Conservation (phyloP, 2,113 vertebrate species). For the Sarotherodon lohbergeri region DNA sequence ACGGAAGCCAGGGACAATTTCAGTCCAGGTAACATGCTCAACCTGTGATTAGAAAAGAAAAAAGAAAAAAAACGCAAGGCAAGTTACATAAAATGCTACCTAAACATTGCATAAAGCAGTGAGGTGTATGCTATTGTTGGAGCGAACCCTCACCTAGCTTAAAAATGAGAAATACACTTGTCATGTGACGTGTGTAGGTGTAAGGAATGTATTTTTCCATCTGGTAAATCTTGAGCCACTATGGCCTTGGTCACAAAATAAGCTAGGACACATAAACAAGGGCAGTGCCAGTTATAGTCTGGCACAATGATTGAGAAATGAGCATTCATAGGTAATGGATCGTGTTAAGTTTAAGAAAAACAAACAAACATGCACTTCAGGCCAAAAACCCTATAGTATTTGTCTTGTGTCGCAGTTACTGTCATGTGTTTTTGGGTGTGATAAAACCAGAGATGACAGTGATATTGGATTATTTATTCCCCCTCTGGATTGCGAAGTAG, state of each 20-base stretch:
- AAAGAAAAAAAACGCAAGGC: neutral
- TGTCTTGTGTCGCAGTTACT: neutral
- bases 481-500: neutral
- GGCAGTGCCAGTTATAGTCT: neutral
- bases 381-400: neutral
- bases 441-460: neutral
- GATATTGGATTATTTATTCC: neutral
- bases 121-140: neutral
- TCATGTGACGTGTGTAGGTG: slow-evolving; percentile 12
- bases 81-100: slow-evolving; percentile 34
- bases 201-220: slow-evolving; percentile 48
- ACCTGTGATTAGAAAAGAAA: slow-evolving; percentile 8
- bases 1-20: slow-evolving; percentile 2
- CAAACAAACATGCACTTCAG: neutral
- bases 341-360: neutral
- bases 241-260: neutral
- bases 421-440: neutral
- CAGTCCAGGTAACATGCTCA: neutral
- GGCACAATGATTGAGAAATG: neutral
- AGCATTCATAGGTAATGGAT: neutral
- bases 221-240: neutral
- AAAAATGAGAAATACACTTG: neutral
- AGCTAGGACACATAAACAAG: slow-evolving; percentile 19
- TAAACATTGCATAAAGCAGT: slow-evolving; percentile 38
- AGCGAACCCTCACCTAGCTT: slow-evolving; percentile 13